A percentile compares a stretch with the other conserved stretches of the same genome.
phyloP scores from a whole-genome alignment of 1,140 invertebrate species.

The Drosophila gunungcola region DNA sequence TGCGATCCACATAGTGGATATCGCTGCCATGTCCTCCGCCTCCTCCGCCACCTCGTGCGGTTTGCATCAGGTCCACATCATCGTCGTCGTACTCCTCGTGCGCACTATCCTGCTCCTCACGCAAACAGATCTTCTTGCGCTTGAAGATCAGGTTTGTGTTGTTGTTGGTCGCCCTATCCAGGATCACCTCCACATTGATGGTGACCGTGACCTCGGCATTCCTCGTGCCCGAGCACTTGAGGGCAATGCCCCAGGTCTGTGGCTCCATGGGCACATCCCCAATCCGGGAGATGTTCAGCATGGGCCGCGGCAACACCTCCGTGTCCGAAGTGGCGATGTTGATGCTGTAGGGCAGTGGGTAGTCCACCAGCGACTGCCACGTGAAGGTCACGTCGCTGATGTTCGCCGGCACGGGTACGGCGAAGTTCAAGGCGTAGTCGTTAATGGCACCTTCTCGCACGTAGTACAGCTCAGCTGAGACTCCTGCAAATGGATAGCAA shows the following conservation, averaged over 20 bases:
- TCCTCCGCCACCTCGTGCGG: conserved; percentile 24
- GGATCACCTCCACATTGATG: conserved; percentile 94
- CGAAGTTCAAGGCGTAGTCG: conserved; percentile 93
- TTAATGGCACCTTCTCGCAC: conserved; percentile 94
- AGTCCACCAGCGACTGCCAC: conserved; percentile 92
- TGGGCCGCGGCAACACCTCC: conserved; percentile 90
- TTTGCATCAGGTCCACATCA: conserved; percentile 56
- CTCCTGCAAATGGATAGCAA: conserved; percentile 87
- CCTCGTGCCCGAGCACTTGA: conserved; percentile 92
- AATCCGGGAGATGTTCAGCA: conserved; percentile 92
- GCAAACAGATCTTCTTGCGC: conserved; percentile 92
- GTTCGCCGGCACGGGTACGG: conserved; percentile 92
- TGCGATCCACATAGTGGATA: conserved; percentile 66
- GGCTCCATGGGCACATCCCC: conserved; percentile 91
- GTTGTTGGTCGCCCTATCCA: conserved; percentile 88
- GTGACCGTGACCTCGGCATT: conserved; percentile 93
- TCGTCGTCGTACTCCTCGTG: conserved; percentile 76
- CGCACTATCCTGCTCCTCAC: conserved; percentile 68
- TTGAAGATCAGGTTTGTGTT: conserved; percentile 91
- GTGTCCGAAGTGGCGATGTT: conserved; percentile 91
- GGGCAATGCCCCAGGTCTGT: conserved; percentile 92
- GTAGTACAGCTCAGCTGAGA: conserved; percentile 94
- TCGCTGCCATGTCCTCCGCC: conserved; percentile 49
- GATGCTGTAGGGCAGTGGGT: conserved; percentile 92
- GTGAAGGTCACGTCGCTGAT: conserved; percentile 94